phyloP scores from a whole-genome alignment of 2,797 vertebrate genomes.

The Cottoperca gobio region DNA sequence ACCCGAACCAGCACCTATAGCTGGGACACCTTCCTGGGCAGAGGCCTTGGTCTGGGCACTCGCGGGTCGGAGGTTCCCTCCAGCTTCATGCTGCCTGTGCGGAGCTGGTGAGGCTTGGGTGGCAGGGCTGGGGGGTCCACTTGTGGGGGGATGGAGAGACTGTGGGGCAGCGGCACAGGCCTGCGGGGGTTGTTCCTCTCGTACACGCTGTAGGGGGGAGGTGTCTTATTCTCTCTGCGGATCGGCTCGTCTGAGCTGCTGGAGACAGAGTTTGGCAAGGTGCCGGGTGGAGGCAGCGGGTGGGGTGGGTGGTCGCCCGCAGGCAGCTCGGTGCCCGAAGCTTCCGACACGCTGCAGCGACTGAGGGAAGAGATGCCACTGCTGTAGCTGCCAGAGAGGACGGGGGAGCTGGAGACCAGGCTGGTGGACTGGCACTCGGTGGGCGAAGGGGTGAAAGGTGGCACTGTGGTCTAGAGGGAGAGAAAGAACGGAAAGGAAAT shows the following conservation, averaged over 20 bases:
- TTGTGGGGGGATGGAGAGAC: conserved; percentile 91
- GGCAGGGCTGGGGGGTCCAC: conserved; percentile 93
- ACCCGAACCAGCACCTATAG: conserved; percentile 85
- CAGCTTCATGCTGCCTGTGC: conserved; percentile 87
- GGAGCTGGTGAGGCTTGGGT: conserved; percentile 92
- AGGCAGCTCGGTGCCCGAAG: conserved; percentile 91
- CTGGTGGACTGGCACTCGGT: conserved; percentile 94
- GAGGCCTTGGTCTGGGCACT: conserved; percentile 90
- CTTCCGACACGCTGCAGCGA: conserved; percentile 96
- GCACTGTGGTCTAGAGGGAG: conserved; percentile 84
- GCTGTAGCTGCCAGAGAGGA: conserved; percentile 96
- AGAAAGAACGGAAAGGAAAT: conserved; percentile 13
- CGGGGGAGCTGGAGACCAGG: conserved; percentile 93
- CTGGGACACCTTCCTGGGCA: conserved; percentile 98
- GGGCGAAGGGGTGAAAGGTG: conserved; percentile 94
- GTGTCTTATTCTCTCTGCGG: conserved; percentile 95
- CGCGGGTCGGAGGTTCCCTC: conserved; percentile 86
- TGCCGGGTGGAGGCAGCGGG: conserved; percentile 59
- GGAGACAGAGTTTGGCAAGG: conserved; percentile 84
- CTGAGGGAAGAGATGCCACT: conserved; percentile 98
- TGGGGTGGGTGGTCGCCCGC: conserved; percentile 79
- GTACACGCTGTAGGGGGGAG: conserved; percentile 95
- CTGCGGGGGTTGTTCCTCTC: conserved; percentile 93
- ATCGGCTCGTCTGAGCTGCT: conserved; percentile 89
- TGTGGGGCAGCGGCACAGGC: conserved; percentile 93